Evolutionary conservation across 2,888 invertebrate species (phyloP).

Genomic region (Dermolepida albohirtum): DNA sequence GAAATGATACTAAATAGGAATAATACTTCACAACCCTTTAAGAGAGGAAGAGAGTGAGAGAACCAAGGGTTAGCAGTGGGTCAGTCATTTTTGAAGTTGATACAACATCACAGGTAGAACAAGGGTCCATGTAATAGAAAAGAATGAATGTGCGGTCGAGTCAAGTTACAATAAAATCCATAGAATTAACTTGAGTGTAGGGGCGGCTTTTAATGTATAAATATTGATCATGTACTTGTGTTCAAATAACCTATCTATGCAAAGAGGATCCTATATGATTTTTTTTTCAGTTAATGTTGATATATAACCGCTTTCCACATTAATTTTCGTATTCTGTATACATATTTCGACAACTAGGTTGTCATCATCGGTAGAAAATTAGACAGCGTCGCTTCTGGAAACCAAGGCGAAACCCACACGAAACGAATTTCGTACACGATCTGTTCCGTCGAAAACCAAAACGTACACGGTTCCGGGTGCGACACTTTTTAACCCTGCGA

Average conservation of each 20-base stretch:
- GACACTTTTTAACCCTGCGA: too few relatives aligned
- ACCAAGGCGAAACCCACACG: too few relatives aligned
- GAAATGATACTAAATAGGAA: slow-evolving; percentile 38
- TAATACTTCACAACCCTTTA: slow-evolving; percentile 36
- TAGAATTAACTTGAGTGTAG: slow-evolving; percentile 10
- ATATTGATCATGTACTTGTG: neutral
- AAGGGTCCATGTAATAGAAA: slow-evolving; percentile 33
- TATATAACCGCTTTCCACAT: too few relatives aligned
- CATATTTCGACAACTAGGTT: too few relatives aligned
- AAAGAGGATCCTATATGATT: too few relatives aligned
- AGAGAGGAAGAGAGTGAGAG: slow-evolving; percentile 1
- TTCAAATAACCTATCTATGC: neutral
- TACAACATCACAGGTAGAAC: slow-evolving; percentile 42
- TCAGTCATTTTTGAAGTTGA: slow-evolving; percentile 42
- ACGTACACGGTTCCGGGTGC: too few relatives aligned
- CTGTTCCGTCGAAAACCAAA: too few relatives aligned
- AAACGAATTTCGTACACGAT: too few relatives aligned
- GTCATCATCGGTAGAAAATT: too few relatives aligned
- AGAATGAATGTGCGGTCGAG: slow-evolving; percentile 46
- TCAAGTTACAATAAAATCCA: slow-evolving; percentile 45
- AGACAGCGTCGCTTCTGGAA: too few relatives aligned
- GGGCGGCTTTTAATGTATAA: neutral
- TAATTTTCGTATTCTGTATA: too few relatives aligned
- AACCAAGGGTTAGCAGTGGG: slow-evolving; percentile 25
- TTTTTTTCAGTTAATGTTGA: too few relatives aligned